Percentiles rank a stretch among this genome's conserved stretches.
Conservation (phyloP, 2,113 vertebrate species). For the Crypturellus undulatus region DNA sequence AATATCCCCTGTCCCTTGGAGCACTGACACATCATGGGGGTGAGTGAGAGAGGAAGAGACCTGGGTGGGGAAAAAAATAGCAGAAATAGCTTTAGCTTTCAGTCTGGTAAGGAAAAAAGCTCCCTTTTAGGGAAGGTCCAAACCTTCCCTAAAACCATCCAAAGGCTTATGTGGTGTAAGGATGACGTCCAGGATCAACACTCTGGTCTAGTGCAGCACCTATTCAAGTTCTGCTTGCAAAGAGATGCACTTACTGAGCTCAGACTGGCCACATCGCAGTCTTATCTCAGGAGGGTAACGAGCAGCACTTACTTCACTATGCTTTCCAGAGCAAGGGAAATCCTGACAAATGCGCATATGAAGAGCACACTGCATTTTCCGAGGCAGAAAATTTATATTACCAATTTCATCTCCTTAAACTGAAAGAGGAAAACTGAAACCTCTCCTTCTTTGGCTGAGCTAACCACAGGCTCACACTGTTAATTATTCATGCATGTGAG, state of each 20-base stretch:
- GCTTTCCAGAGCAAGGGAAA: not conserved
- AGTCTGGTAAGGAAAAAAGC: not conserved
- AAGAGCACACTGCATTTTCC: not conserved
- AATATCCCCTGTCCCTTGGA: not conserved
- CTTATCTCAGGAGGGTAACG: not conserved
- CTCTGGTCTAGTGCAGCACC: not conserved
- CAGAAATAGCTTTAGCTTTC: not conserved
- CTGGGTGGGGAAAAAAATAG: not conserved
- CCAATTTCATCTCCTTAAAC: not conserved
- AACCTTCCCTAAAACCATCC: no score
- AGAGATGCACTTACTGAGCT: not conserved
- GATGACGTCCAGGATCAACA: not conserved
- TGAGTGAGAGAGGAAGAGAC: accelerated
- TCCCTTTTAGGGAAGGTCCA: not conserved
- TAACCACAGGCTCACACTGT: conserved; percentile 5
- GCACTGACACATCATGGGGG: not conserved
- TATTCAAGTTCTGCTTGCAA: not conserved
- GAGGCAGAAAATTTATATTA: not conserved
- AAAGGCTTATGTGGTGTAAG: not conserved
- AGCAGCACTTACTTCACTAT: not conserved
- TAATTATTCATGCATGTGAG: conserved; percentile 39
- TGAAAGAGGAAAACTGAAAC: conserved; percentile 5
- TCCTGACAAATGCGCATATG: not conserved
- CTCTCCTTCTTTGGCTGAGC: not conserved
- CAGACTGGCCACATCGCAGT: not conserved